These are phyloP conservation scores for Hemiprocne comata DNA, from an alignment of 2,113 vertebrate species.

Conservation along the genomic window DNA sequence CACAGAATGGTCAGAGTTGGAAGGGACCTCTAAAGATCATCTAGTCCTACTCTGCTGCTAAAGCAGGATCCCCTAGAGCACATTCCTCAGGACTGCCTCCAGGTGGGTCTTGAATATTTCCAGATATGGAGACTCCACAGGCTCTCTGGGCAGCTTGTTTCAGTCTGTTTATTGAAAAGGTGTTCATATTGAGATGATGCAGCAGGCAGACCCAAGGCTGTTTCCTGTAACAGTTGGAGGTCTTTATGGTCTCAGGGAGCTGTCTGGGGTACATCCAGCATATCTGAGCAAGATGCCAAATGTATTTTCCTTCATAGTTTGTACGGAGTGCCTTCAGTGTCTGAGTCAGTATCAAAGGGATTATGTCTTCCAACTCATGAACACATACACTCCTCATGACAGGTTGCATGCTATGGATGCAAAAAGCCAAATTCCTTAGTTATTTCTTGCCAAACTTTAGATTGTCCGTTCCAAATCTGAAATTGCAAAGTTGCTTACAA, in stretches of 20 bases:
- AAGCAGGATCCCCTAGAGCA: too few species aligned
- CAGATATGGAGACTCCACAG: too few species aligned
- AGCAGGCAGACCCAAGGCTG: not conserved
- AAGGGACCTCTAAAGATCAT: too few species aligned
- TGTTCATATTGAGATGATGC: not conserved
- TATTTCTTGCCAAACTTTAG: not conserved
- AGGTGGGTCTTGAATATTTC: too few species aligned
- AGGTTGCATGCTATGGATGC: not conserved
- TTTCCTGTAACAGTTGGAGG: not conserved
- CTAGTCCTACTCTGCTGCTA: too few species aligned
- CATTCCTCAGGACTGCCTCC: too few species aligned
- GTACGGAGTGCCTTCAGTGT: not conserved
- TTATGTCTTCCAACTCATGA: not conserved
- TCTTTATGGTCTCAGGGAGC: not conserved
- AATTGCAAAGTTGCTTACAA: not conserved
- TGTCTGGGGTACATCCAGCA: not conserved
- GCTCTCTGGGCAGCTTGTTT: too few species aligned
- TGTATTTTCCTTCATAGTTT: not conserved
- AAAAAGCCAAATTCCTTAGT: slow-evolving; percentile 1
- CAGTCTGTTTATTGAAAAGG: not conserved
- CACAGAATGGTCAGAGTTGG: too few species aligned
- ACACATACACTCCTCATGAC: not conserved
- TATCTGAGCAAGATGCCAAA: not conserved
- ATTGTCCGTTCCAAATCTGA: not conserved
- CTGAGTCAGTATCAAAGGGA: not conserved